Evolutionary conservation across 2,888 invertebrate genomes (phyloP), one percentile per base, ranked within the genome.

Genomic region (Dermolepida albohirtum): DNA sequence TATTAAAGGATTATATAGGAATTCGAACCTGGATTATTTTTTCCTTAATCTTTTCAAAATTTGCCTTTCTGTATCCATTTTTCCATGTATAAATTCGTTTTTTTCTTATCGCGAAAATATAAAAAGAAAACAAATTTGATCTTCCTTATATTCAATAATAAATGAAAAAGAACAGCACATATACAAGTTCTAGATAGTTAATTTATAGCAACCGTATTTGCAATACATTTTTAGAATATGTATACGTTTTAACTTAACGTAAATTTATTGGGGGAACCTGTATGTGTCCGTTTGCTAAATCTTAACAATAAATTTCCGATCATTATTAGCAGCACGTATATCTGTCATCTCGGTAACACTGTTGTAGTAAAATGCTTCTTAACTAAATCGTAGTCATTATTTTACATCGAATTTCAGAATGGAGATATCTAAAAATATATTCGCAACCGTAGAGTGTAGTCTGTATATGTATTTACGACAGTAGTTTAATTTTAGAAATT

Each of bases 331-430:
- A 47, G 59, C 59, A 34, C 59, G 59, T 59, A 59, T 59, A 59
- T 59, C 59, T 59, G 59, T 59, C 59, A 47, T 59, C 59, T 27
- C 29, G 8, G 29, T 29, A 44, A 59, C 47, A 47, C 44, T 59
- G 59, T 59, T 59, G 47, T 59, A 47, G 59, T 47, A 17, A 10
- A 47, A 41, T 27, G 34, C 44, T 47, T 47, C 44, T 29, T 34
- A 16, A 59, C 47, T 44, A 55, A 44, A 59, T 57, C 49, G 50
- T 17, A 17, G 50, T 66, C 66, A 66, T 66, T 66, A 66, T 66
- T 66, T 57, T 12, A 59, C 66, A 49, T 64, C 64, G 55, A 66
- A 59, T 59, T 59, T 66, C 50, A 66, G 66, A 66, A 66, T 66
- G 54, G 49, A 50, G 29, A 27, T 27, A 41, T 55, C 57, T 66